These are phyloP conservation scores for Oceanodroma leucorhoa DNA, from an alignment of 2,797 vertebrate genomes.

Conservation along the genomic window DNA sequence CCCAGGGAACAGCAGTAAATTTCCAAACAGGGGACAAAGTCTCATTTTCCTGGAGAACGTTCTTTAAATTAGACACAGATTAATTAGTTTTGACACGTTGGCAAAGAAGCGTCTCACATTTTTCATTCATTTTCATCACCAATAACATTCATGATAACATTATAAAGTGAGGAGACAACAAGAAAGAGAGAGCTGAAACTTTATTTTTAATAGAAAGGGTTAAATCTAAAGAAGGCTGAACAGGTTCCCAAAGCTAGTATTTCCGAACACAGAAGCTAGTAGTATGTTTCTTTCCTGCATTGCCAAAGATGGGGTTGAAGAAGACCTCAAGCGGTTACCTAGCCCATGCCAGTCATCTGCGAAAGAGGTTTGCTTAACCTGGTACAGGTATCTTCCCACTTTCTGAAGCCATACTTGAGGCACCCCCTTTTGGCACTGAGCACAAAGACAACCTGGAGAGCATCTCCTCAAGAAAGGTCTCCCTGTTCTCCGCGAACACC, in stretches of 20 bases:
- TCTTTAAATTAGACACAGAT: background rate
- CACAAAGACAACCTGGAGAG: background rate
- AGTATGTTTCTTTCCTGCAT: background rate
- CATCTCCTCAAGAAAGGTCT: background rate
- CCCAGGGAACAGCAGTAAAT: background rate
- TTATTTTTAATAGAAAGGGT: background rate
- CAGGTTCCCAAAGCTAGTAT: background rate
- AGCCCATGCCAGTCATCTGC: background rate
- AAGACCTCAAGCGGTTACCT: background rate
- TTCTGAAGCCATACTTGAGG: background rate
- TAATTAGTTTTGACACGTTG: background rate
- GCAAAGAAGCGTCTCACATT: background rate
- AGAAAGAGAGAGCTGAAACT: background rate
- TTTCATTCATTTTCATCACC: background rate
- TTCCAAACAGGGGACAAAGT: background rate
- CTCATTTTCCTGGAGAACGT: background rate
- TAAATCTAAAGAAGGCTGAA: background rate
- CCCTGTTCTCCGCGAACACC: background rate
- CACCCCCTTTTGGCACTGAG: background rate
- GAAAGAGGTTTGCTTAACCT: background rate
- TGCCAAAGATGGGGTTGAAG: background rate
- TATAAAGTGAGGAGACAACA: background rate
- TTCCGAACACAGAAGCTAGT: background rate
- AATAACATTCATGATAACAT: background rate
- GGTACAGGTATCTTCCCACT: background rate